phyloP scores from a whole-genome alignment of 2,888 invertebrate species.

The Crepidodera aurea region DNA sequence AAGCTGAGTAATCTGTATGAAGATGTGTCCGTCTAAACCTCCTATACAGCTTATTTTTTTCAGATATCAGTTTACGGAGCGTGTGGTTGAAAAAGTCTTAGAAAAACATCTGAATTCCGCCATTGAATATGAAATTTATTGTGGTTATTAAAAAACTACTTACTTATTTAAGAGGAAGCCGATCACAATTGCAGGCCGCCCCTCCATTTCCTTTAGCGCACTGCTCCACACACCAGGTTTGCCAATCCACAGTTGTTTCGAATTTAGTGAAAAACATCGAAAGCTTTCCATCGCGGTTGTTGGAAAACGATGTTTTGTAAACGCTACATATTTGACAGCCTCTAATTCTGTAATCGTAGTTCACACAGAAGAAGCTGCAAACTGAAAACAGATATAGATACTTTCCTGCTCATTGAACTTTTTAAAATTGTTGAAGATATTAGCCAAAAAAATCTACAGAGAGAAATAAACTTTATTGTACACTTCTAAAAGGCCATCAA shows the following conservation, averaged over 20 bases:
- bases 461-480: too few relatives aligned
- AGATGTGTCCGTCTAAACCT: too few relatives aligned
- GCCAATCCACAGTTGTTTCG: slow-evolving; percentile 63
- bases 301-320: slow-evolving; percentile 48
- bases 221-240: slow-evolving; percentile 70
- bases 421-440: too few relatives aligned
- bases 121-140: too few relatives aligned
- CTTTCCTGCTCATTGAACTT: too few relatives aligned
- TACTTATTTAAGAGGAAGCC: slow-evolving; percentile 65
- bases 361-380: slow-evolving; percentile 65
- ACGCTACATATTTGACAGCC: slow-evolving; percentile 63
- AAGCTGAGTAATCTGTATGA: too few relatives aligned
- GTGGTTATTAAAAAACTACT: slow-evolving; percentile 19
- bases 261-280: background rate
- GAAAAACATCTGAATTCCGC: too few relatives aligned
- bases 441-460: too few relatives aligned
- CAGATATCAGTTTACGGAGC: too few relatives aligned
- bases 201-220: slow-evolving; percentile 77
- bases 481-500: too few relatives aligned
- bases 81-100: too few relatives aligned
- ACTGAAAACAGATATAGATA: slow-evolving; percentile 49
- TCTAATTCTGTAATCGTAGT: slow-evolving; percentile 54
- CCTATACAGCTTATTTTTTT: too few relatives aligned
- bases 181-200: slow-evolving; percentile 79
- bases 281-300: background rate